These are phyloP conservation scores for Lindbergichthys nudifrons DNA, from an alignment of 2,797 vertebrate genomes.

Conservation along the genomic window DNA sequence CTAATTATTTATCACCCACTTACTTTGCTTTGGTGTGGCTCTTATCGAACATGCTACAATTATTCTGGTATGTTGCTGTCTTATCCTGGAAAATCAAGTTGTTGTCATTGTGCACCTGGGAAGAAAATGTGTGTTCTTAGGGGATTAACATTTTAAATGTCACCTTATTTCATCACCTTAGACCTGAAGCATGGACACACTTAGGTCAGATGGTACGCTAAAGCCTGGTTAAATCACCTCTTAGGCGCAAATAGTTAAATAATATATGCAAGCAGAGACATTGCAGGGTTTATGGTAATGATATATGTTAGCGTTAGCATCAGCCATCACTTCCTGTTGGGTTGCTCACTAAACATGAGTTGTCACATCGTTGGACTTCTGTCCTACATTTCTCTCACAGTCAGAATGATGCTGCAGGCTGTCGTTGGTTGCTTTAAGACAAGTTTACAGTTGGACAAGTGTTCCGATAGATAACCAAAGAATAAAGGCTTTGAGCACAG, in stretches of 20 bases:
- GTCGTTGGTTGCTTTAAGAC: no score
- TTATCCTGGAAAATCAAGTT: no score
- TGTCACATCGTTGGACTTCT: neutral
- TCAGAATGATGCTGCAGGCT: neutral
- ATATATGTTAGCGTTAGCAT: neutral
- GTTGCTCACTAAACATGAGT: neutral
- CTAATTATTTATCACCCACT: no score
- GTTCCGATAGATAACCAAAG: slow-evolving; percentile 1
- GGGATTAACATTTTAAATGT: no score
- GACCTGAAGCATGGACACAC: neutral
- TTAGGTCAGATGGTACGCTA: neutral
- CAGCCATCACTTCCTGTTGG: neutral
- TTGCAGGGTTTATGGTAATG: neutral
- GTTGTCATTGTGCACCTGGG: no score
- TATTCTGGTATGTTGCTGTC: no score
- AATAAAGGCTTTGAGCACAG: neutral
- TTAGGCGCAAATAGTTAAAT: neutral
- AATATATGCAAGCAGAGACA: neutral
- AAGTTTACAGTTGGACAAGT: neutral
- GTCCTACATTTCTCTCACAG: neutral
- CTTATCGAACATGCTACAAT: no score
- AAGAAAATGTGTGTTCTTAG: no score
- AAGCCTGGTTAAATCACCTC: neutral
- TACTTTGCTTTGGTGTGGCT: no score
- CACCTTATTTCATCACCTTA: no score